phyloP scores from a whole-genome alignment of 2,797 vertebrate species.

The Xiphophorus birchmanni region DNA sequence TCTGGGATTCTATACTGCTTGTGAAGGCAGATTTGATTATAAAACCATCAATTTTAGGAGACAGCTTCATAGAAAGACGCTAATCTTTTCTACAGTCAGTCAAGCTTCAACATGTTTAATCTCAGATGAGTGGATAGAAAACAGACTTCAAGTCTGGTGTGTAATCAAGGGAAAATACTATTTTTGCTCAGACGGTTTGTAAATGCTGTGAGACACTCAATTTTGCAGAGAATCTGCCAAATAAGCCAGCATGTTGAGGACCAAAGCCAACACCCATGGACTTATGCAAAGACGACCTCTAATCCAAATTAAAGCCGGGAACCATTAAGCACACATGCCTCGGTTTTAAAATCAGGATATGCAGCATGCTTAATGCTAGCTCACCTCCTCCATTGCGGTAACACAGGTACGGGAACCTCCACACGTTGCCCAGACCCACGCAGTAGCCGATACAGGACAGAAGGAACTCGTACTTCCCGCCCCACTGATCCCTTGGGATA shows the following conservation, averaged over 20 bases:
- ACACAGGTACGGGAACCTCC: conserved; percentile 89
- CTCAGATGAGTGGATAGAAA: conserved; percentile 14
- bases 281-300: conserved; percentile 28
- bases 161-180: conserved; percentile 36
- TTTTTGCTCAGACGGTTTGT: conserved; percentile 36
- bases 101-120: conserved; percentile 42
- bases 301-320: conserved; percentile 33
- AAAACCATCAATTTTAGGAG: neutral
- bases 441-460: conserved; percentile 88
- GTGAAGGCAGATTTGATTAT: conserved; percentile 32
- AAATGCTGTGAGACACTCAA: conserved; percentile 26
- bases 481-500: conserved; percentile 80
- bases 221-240: conserved; percentile 22
- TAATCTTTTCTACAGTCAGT: conserved; percentile 11
- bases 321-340: conserved; percentile 17
- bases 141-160: conserved; percentile 19
- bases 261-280: conserved; percentile 30
- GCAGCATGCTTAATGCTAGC: conserved; percentile 25
- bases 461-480: conserved; percentile 83
- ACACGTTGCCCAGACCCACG: conserved; percentile 86
- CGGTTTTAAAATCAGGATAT: conserved; percentile 17
- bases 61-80: conserved; percentile 8
- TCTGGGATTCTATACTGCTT: conserved; percentile 4
- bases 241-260: conserved; percentile 23
- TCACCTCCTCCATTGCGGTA: conserved; percentile 89